Base-by-base conservation (phyloP, 2,888 invertebrate genomes). In the Steinernema hermaphroditum region DNA sequence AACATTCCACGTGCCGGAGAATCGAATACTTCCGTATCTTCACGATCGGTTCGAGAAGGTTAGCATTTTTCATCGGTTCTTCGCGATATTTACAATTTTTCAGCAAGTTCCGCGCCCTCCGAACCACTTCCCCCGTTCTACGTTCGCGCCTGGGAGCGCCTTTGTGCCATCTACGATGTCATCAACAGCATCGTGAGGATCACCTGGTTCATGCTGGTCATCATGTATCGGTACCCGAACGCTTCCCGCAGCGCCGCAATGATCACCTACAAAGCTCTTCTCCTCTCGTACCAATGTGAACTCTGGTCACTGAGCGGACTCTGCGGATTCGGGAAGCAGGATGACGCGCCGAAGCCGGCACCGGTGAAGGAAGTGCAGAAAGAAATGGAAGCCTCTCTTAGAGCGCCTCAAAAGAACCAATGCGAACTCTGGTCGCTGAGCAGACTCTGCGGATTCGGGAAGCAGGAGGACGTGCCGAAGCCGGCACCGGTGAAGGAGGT, bases 141-240 rank as follows among this genome's bases (percentile, higher is more conserved):
- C 62, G 32, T 62, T 2, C 62, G 62, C 32, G 62, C 19, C 9
- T 62, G 62, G 62, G 32, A 62, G 9, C 62, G 62, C 6, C 16
- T 32, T 32, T 62, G 32, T 32, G 32, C 32, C 27, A 62, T 62
- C 62, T 62, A 6, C 34, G 32, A 32, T 32, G 32, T 32, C 9
- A 62, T 62, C 62, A 1, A 6, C 32, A 62, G 32, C 9, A 62
- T 62, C 62, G 32, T 62, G 62, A 62, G 27, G 29, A 32, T 62
- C 62, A 62, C 62, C 2, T 62, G 62, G 62, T 19, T 32, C 32
- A 62, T 62, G 32, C 62, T 62, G 32, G 32, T 32, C 8, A 2
- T 32, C 16, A 62, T 62, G 29, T 62, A 62, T 19, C 62, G 62
- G 32, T 62, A 62, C 62, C 62, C 62, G 62, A 62, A 62, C 62